Evolutionary conservation across 1,140 invertebrate genomes (phyloP).

Genomic region (Caenorhabditis brenneri): DNA sequence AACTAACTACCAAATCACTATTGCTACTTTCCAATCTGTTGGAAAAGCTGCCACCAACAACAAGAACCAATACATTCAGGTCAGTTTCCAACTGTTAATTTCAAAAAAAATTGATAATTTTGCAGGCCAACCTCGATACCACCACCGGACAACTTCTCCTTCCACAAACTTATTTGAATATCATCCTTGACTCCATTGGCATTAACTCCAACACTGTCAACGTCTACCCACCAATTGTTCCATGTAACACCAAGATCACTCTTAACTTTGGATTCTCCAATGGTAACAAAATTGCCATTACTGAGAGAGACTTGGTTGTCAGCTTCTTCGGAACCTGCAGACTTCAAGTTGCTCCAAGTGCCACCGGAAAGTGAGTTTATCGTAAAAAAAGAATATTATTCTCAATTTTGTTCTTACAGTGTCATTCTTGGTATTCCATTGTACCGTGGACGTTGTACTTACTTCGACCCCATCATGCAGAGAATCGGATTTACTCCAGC

Average conservation of each 20-base stretch:
- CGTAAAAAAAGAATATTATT: not conserved
- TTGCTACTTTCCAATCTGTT: not conserved
- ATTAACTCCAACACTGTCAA: not conserved
- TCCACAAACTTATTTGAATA: not conserved
- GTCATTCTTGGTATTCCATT: conserved; percentile 14
- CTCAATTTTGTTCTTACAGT: not conserved
- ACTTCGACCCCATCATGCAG: conserved; percentile 9
- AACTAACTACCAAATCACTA: not conserved
- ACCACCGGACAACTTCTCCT: not conserved
- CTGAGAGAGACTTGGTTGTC: not conserved
- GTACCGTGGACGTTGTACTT: conserved; percentile 28
- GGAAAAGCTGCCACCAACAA: not conserved
- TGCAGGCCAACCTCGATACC: not conserved
- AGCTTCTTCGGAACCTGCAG: conserved; percentile 11
- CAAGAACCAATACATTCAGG: not conserved
- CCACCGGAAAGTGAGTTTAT: too few relatives aligned
- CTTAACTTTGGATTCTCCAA: not conserved
- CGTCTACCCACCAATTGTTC: conserved; percentile 28
- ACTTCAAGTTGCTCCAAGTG: not conserved
- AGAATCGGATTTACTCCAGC: conserved; percentile 5
- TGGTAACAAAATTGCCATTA: not conserved
- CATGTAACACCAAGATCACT: conserved; percentile 19
- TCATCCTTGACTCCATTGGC: not conserved
- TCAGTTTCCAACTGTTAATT: not conserved
- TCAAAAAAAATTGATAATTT: not conserved